Evolutionary conservation across 2,888 invertebrate species (phyloP).

Genomic region (Eupithecia inturbata): DNA sequence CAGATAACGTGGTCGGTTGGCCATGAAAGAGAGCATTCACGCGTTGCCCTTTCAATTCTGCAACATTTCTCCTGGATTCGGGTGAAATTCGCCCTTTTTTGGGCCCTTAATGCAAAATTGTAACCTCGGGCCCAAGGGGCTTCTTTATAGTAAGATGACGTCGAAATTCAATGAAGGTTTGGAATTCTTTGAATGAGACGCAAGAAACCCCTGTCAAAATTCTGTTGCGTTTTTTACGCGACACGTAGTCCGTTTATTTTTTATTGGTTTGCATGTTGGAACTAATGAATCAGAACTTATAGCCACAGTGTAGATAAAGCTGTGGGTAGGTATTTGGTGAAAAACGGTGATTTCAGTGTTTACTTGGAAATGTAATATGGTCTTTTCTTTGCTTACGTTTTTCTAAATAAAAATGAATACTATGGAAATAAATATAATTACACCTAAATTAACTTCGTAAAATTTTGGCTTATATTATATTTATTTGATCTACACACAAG

Average conservation of each 20-base stretch:
- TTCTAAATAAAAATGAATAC: not conserved
- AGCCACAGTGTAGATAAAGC: too few relatives aligned
- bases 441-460: not conserved
- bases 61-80: slow-evolving; percentile 36
- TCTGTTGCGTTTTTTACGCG: not conserved
- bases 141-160: slow-evolving; percentile 28
- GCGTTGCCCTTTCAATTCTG: slow-evolving; percentile 41
- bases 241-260: not conserved
- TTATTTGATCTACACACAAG: not conserved
- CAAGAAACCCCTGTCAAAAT: not conserved
- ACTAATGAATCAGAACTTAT: not conserved
- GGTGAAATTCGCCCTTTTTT: slow-evolving; percentile 29
- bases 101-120: slow-evolving; percentile 25
- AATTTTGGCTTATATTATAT: not conserved
- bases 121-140: slow-evolving; percentile 25
- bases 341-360: not conserved
- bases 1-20: slow-evolving; percentile 43
- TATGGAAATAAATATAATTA: not conserved
- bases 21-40: slow-evolving; percentile 43
- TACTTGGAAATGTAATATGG: not conserved
- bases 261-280: not conserved
- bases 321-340: not conserved
- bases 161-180: slow-evolving; percentile 29
- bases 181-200: slow-evolving; percentile 22
- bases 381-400: not conserved